Percentiles rank a stretch among this genome's conserved stretches.
phyloP scores from a whole-genome alignment of 2,888 invertebrate genomes.

The Germaria angustata region DNA sequence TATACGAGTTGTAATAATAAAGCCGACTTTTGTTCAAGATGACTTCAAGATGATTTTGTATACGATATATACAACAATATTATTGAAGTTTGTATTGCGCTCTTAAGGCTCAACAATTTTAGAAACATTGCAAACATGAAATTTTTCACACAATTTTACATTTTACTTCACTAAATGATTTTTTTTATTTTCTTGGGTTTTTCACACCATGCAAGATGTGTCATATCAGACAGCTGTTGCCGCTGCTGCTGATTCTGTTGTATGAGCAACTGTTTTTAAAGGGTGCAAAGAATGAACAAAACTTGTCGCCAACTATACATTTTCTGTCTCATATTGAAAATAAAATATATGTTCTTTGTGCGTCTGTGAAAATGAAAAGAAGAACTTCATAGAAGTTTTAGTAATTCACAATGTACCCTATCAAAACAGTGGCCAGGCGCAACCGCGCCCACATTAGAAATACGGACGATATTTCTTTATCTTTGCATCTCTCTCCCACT shows the following conservation, averaged over 20 bases:
- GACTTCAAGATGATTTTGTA: too few species aligned
- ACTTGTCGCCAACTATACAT: slow-evolving; percentile 22
- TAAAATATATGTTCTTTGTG: neutral
- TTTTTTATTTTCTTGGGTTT: neutral
- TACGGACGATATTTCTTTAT: too few species aligned
- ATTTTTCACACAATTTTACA: neutral
- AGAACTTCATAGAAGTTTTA: neutral
- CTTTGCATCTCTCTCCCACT: too few species aligned
- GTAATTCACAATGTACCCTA: neutral
- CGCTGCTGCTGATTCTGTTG: neutral
- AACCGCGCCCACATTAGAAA: too few species aligned
- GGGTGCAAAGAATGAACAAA: neutral
- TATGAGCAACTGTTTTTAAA: neutral
- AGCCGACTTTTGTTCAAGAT: too few species aligned
- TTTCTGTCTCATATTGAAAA: neutral
- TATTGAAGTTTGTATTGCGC: too few species aligned
- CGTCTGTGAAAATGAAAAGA: neutral
- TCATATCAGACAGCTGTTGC: slow-evolving; percentile 52
- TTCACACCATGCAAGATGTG: slow-evolving; percentile 51
- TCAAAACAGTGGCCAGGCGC: neutral
- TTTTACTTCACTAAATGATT: neutral
- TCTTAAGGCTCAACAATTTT: too few species aligned
- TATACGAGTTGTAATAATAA: too few species aligned
- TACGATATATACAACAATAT: too few species aligned
- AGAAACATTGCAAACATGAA: too few species aligned